phyloP scores from a whole-genome alignment of 2,888 invertebrate species.

The Perithous albicinctus region DNA sequence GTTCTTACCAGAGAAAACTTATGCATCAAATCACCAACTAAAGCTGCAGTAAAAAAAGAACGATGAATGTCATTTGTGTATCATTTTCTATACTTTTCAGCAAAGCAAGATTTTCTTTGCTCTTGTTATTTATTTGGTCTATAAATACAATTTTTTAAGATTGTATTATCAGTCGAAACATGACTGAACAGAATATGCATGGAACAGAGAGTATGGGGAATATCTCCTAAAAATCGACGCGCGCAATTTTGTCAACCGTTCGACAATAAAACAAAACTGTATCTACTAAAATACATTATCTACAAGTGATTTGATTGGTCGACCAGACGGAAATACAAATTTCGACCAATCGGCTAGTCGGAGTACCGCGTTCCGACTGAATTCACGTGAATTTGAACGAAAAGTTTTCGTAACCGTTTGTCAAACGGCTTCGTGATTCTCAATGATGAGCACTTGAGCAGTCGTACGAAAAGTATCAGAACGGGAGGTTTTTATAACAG shows the following conservation, averaged over 20 bases:
- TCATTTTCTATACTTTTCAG: no score
- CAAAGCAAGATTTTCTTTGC: no score
- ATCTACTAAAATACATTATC: neutral
- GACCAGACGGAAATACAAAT: neutral
- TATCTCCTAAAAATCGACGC: neutral
- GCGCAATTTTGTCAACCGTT: neutral
- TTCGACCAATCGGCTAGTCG: conserved; percentile 17
- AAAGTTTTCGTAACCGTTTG: conserved; percentile 23
- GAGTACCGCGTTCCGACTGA: neutral
- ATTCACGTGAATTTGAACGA: neutral
- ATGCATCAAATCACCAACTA: no score
- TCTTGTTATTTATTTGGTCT: no score
- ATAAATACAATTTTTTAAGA: no score
- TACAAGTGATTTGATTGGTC: conserved; percentile 10
- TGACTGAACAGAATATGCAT: no score
- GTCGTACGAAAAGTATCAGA: neutral
- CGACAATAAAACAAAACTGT: neutral
- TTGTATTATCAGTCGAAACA: no score
- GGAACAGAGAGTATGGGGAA: no score
- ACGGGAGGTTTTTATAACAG: neutral
- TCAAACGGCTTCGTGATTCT: neutral
- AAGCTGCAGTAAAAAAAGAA: no score
- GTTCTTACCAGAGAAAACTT: no score
- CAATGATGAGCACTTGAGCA: no score
- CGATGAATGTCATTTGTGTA: no score